Percentiles rank a stretch among this genome's conserved stretches.
These are phyloP conservation scores for Apotomis betuletana DNA, from an alignment of 2,888 invertebrate genomes.

Conservation along the genomic window DNA sequence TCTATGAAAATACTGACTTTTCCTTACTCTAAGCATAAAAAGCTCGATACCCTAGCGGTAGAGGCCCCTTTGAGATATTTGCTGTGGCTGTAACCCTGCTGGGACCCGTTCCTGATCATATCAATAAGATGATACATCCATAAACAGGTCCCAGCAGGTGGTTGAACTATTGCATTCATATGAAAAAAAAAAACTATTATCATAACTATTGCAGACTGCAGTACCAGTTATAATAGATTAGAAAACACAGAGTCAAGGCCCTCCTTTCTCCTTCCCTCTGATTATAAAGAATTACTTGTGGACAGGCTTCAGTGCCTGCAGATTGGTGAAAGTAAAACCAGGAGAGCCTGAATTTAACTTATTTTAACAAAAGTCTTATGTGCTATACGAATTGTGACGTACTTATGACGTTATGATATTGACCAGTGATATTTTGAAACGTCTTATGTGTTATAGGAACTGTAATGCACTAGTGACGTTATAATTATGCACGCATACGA, in stretches of 20 bases:
- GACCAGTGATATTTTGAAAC: background rate
- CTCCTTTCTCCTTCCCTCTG: slow-evolving; percentile 46
- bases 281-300: slow-evolving; percentile 61
- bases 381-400: background rate
- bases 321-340: slow-evolving; percentile 64
- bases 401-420: background rate
- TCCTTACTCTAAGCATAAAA: too few species aligned
- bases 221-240: background rate
- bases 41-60: too few species aligned
- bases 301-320: slow-evolving; percentile 58
- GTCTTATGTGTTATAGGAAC: background rate
- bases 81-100: too few species aligned
- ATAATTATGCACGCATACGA: too few species aligned
- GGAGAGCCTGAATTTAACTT: slow-evolving; percentile 44
- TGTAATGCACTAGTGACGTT: background rate
- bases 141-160: too few species aligned
- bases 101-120: too few species aligned
- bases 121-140: too few species aligned
- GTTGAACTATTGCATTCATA: too few species aligned
- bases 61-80: too few species aligned
- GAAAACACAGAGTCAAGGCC: slow-evolving; percentile 14
- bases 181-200: background rate
- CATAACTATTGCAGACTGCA: background rate
- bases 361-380: slow-evolving; percentile 3
- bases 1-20: too few species aligned